A percentile compares a stretch with the other conserved stretches of the same genome.
phyloP scores from a whole-genome alignment of 2,888 invertebrate species.

The Rhamphomyia laevipes region DNA sequence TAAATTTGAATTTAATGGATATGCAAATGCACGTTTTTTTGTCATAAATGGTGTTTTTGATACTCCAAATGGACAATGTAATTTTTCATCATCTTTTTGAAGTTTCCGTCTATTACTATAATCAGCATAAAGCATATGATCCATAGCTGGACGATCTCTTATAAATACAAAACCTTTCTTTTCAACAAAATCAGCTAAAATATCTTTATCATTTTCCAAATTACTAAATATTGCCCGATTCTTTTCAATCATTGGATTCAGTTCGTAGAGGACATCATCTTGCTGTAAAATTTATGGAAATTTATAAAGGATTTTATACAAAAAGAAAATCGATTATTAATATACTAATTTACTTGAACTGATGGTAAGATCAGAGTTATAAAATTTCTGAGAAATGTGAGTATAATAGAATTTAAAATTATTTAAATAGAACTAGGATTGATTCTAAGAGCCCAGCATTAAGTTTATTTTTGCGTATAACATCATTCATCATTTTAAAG shows the following conservation, averaged over 20 bases:
- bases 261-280: conserved; percentile 30
- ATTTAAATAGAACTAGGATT: too few species aligned
- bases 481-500: too few species aligned
- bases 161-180: conserved; percentile 47
- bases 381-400: too few species aligned
- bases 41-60: conserved; percentile 55
- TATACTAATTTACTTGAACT: too few species aligned
- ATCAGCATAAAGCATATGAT: conserved; percentile 56
- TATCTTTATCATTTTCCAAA: conserved; percentile 31
- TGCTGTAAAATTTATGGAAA: conserved; percentile 22
- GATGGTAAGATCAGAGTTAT: too few species aligned
- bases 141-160: conserved; percentile 57
- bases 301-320: too few species aligned
- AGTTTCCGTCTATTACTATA: conserved; percentile 49
- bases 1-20: conserved; percentile 47
- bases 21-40: conserved; percentile 60
- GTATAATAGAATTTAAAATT: too few species aligned
- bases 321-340: too few species aligned
- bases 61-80: conserved; percentile 65
- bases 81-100: conserved; percentile 44
- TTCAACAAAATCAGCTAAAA: conserved; percentile 39
- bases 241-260: conserved; percentile 29
- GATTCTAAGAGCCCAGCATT: too few species aligned
- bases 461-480: too few species aligned
- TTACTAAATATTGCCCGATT: conserved; percentile 32